A percentile compares a stretch with the other conserved stretches of the same genome.
These are phyloP conservation scores for Sinonovacula constricta DNA, from an alignment of 1,140 invertebrate species.

Conservation along the genomic window DNA sequence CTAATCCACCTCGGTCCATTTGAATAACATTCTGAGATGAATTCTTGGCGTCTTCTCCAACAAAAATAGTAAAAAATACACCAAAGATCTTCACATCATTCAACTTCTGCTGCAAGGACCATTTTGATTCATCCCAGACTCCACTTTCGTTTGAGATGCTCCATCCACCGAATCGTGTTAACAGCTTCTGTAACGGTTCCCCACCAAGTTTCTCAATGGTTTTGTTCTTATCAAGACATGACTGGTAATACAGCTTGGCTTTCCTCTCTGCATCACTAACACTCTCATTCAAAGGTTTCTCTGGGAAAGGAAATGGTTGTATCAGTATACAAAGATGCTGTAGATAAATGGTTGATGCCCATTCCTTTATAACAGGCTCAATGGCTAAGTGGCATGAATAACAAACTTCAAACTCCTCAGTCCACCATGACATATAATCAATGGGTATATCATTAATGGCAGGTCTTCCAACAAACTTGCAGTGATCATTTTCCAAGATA, in stretches of 20 bases:
- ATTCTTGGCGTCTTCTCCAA: slow-evolving; percentile 95
- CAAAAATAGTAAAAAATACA: slow-evolving; percentile 90
- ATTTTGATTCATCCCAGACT: slow-evolving; percentile 81
- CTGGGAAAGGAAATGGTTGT: slow-evolving; percentile 51
- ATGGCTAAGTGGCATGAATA: too few relatives aligned
- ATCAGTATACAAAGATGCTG: too few relatives aligned
- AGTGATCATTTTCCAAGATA: too few relatives aligned
- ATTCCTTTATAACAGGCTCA: too few relatives aligned
- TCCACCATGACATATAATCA: too few relatives aligned
- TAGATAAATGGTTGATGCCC: too few relatives aligned
- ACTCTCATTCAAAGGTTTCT: slow-evolving; percentile 54
- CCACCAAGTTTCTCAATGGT: slow-evolving; percentile 91
- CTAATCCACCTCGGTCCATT: slow-evolving; percentile 95
- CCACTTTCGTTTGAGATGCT: slow-evolving; percentile 81
- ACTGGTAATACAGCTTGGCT: slow-evolving; percentile 93
- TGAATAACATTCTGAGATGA: slow-evolving; percentile 88
- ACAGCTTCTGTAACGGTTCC: slow-evolving; percentile 88
- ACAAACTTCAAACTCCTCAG: too few relatives aligned
- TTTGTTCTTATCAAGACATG: slow-evolving; percentile 95
- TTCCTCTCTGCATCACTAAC: slow-evolving; percentile 90
- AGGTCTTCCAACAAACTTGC: too few relatives aligned
- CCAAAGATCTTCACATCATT: slow-evolving; percentile 92
- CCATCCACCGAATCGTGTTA: slow-evolving; percentile 86
- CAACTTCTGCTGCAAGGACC: slow-evolving; percentile 87
- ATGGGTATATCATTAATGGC: too few relatives aligned